A percentile compares a stretch with the other conserved stretches of the same genome.
These are phyloP conservation scores for Nestor notabilis DNA, from an alignment of 2,113 vertebrate genomes.

Conservation along the genomic window DNA sequence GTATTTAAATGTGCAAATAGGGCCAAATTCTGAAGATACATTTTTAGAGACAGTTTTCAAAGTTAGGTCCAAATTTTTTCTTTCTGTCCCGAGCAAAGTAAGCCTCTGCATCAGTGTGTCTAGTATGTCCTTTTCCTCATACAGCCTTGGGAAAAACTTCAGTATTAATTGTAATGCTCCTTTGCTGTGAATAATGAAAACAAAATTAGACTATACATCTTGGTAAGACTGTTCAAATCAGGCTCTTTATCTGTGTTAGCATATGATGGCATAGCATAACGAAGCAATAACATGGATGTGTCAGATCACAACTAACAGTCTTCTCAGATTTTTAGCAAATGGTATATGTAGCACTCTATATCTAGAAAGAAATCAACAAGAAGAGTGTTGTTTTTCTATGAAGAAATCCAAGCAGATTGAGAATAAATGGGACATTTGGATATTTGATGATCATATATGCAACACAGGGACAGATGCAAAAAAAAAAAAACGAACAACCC, in stretches of 20 bases:
- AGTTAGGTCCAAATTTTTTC: not conserved
- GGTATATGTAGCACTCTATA: not conserved
- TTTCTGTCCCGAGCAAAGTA: not conserved
- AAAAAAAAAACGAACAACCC: not conserved
- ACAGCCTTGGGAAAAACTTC: not conserved
- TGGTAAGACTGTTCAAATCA: not conserved
- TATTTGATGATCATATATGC: not conserved
- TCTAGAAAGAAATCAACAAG: conserved; percentile 5
- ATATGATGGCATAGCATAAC: not conserved
- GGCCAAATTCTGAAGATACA: not conserved
- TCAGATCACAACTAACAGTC: not conserved
- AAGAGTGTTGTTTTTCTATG: not conserved
- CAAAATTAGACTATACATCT: not conserved
- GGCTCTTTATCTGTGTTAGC: not conserved
- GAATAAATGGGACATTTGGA: not conserved
- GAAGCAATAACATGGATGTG: not conserved
- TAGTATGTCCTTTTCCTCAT: not conserved
- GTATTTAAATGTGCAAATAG: not conserved
- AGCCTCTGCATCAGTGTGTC: not conserved
- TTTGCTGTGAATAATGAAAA: not conserved
- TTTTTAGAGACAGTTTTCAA: not conserved
- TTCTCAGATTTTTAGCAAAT: not conserved
- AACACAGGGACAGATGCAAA: not conserved
- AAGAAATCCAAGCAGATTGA: not conserved
- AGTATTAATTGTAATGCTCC: not conserved